Conservation (phyloP, 2,797 vertebrate genomes). For the Channallabes apus region DNA sequence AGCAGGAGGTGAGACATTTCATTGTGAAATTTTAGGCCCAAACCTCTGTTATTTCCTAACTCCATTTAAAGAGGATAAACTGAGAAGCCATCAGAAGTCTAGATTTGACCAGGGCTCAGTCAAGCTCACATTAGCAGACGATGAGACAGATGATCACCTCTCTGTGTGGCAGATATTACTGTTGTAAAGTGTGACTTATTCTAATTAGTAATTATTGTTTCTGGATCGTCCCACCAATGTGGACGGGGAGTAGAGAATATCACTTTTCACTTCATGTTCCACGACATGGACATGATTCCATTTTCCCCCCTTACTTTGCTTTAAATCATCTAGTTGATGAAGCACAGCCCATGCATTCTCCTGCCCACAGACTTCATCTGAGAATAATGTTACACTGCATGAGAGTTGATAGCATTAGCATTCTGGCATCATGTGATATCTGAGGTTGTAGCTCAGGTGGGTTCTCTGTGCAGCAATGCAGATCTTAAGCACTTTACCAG, state of each 20-base stretch:
- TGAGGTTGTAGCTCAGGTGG: background rate
- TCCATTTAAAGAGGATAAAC: background rate
- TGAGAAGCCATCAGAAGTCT: background rate
- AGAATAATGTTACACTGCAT: background rate
- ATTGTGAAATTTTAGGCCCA: background rate
- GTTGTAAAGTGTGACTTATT: background rate
- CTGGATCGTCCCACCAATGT: background rate
- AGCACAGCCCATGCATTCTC: background rate
- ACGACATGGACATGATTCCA: too few relatives aligned
- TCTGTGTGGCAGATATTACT: background rate
- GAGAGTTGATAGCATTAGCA: background rate
- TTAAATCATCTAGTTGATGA: background rate
- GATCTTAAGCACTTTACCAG: slow-evolving; percentile 44
- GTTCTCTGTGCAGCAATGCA: slow-evolving; percentile 45
- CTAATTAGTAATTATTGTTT: background rate
- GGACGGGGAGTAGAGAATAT: too few relatives aligned
- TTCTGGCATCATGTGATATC: background rate
- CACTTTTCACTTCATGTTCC: too few relatives aligned
- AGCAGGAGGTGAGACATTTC: background rate
- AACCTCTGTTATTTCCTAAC: background rate
- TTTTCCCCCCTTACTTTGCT: background rate
- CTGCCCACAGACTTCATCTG: background rate
- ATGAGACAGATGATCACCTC: too few relatives aligned
- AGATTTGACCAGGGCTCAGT: background rate
- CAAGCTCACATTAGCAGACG: background rate